Evolutionary conservation across 2,113 vertebrate genomes (phyloP), one percentile per base, ranked within the genome.

Genomic region (Neotragus pygmaeus): DNA sequence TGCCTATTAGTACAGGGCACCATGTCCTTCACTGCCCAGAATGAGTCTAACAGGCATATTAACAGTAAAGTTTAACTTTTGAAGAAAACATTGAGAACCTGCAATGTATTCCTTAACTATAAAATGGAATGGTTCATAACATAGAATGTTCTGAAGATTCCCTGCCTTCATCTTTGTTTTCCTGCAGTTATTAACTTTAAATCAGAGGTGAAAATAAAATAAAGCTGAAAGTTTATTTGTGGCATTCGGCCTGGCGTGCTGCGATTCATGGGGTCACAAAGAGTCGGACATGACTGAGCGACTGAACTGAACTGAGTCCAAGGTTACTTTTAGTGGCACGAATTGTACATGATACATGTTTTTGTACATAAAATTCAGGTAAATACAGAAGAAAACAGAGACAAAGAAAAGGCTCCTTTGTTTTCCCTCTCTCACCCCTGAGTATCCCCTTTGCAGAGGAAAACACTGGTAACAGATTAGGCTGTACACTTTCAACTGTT

Each of bases 51-150:
- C 80, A 95, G 55, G 73, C 62, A 95, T 58, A 80, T 92, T 90
- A 93, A 92, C 21, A 87, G 90, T 12, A 77, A 98, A 96, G 83
- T 84, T 57, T 86, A 91, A 92, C 82, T 90, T 96, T 94, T 70
- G 10, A 88, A 97, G 87, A 90, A 95, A 94, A 87, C 0, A 33
- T 27, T 16, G 23, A 66, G 16, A 96, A 91, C 6, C 6, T 75
- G 28, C 53, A 91, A 49, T 78, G 17, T 33, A 94, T n/a, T 39
- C 7, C 60, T 17, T 45, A 75, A 49, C 78, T 90, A 58, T 33
- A 92, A 90, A 97, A 64, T 57, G 19, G 10, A 96, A 81, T 25
- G 78, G 25, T 27, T 84, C 45, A 95, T 60, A 94, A 62, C 73
- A 87, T 36, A 47, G 58, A 66, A 96, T 62, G 39, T 86, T 83